Conservation (phyloP, 2,113 vertebrate species). For the Lagopus leucura region DNA sequence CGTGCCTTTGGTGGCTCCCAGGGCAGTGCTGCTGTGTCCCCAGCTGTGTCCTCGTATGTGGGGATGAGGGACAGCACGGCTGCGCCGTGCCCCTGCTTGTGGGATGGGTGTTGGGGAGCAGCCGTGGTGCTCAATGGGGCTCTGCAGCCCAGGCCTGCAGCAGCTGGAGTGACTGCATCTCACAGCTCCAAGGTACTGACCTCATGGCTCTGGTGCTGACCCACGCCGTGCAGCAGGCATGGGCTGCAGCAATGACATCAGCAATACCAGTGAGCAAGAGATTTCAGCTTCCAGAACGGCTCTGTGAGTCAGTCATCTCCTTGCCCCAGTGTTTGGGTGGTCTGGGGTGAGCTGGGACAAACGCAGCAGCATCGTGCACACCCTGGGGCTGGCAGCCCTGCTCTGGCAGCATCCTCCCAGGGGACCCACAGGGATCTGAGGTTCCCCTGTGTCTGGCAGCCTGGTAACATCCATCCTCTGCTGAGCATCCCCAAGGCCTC, state of each 20-base stretch:
- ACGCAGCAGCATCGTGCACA: not conserved
- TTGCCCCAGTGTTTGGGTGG: slow-evolving; percentile 46
- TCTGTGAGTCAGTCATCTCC: slow-evolving; percentile 46
- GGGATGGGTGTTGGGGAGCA: fast-evolving
- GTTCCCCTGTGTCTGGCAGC: not conserved
- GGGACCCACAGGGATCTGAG: not conserved
- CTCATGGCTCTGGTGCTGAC: not conserved
- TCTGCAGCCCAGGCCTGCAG: not conserved
- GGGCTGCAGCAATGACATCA: not conserved
- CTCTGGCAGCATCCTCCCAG: not conserved
- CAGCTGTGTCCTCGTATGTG: fast-evolving
- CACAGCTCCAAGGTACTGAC: not conserved
- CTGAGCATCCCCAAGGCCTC: not conserved
- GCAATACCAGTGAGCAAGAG: slow-evolving; percentile 27
- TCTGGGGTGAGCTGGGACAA: slow-evolving; percentile 51
- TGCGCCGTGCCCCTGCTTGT: not conserved
- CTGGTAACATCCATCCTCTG: not conserved
- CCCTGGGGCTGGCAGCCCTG: not conserved
- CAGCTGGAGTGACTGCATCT: not conserved
- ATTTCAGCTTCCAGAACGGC: slow-evolving; percentile 2
- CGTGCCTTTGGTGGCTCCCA: not conserved
- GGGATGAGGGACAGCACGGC: not conserved
- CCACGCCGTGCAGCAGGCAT: not conserved
- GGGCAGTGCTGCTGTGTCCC: not conserved
- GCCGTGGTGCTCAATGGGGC: not conserved